phyloP scores from a whole-genome alignment of 1,140 invertebrate genomes.

The Ips typographus region DNA sequence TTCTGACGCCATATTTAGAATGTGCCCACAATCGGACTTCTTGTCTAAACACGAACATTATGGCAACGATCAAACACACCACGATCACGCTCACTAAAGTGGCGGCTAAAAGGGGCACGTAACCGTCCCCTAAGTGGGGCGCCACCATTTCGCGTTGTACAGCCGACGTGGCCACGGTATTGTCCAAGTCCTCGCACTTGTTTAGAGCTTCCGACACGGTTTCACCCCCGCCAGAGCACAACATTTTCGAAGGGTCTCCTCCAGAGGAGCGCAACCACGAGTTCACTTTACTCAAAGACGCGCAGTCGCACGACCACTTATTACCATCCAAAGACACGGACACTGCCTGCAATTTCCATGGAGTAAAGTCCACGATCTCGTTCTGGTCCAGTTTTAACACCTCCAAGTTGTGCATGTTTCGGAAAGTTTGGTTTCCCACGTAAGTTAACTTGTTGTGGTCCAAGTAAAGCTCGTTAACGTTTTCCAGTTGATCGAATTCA shows the following conservation, averaged over 20 bases:
- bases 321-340: slow-evolving; percentile 68
- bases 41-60: slow-evolving; percentile 75
- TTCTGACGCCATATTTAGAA: slow-evolving; percentile 69
- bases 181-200: slow-evolving; percentile 63
- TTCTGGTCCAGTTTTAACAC: slow-evolving; percentile 80
- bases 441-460: slow-evolving; percentile 74
- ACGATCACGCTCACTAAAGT: slow-evolving; percentile 72
- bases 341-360: slow-evolving; percentile 65
- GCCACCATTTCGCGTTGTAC: slow-evolving; percentile 62
- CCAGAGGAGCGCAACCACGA: slow-evolving; percentile 65
- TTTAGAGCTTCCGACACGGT: slow-evolving; percentile 63
- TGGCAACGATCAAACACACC: slow-evolving; percentile 66
- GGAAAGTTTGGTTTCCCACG: slow-evolving; percentile 77
- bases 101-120: slow-evolving; percentile 70
- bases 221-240: slow-evolving; percentile 56
- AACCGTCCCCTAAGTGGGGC: slow-evolving; percentile 60
- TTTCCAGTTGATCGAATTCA: slow-evolving; percentile 73
- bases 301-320: slow-evolving; percentile 74
- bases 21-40: slow-evolving; percentile 74
- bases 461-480: slow-evolving; percentile 78
- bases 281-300: slow-evolving; percentile 63
- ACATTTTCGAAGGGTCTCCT: slow-evolving; percentile 62
- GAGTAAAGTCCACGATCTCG: slow-evolving; percentile 72
- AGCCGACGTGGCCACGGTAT: slow-evolving; percentile 63
- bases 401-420: slow-evolving; percentile 69